phyloP scores from a whole-genome alignment of 2,888 invertebrate species.

The Parnassius mnemosyne region DNA sequence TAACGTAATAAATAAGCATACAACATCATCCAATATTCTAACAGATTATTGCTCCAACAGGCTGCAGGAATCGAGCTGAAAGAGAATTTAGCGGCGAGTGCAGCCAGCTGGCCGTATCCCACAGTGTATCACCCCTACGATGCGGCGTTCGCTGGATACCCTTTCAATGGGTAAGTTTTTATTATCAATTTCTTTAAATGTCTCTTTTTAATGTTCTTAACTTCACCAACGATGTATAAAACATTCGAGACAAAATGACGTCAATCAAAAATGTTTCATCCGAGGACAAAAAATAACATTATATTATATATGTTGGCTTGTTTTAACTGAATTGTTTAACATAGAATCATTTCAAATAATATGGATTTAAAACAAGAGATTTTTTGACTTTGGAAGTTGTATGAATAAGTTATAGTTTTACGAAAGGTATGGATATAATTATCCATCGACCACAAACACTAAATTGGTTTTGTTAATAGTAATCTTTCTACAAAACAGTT shows the following conservation, averaged over 20 bases:
- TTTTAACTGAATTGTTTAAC: constrained; percentile 3
- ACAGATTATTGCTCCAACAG: constrained; percentile 70
- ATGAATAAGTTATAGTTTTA: too few species aligned
- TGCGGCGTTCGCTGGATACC: constrained; percentile 94
- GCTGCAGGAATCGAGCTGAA: constrained; percentile 92
- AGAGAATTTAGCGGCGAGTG: constrained; percentile 91
- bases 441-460: too few species aligned
- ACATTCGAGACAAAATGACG: constrained; percentile 3
- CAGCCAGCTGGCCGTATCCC: constrained; percentile 94
- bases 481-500: neutral
- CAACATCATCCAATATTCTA: too few species aligned
- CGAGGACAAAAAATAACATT: constrained; percentile 13
- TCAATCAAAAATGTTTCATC: neutral
- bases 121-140: constrained; percentile 97
- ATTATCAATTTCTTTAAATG: constrained; percentile 11
- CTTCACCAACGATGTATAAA: constrained; percentile 5
- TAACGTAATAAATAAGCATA: too few species aligned
- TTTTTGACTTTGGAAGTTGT: neutral
- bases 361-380: constrained; percentile 11
- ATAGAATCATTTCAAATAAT: constrained; percentile 5
- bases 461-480: too few species aligned
- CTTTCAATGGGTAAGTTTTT: constrained; percentile 94
- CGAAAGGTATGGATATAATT: too few species aligned
- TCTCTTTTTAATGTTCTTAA: constrained; percentile 11
- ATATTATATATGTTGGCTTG: neutral